Percentiles rank a stretch among this genome's conserved stretches.
Evolutionary conservation across 2,888 invertebrate genomes (phyloP).

Genomic region (Nephrotoma guestfalica): DNA sequence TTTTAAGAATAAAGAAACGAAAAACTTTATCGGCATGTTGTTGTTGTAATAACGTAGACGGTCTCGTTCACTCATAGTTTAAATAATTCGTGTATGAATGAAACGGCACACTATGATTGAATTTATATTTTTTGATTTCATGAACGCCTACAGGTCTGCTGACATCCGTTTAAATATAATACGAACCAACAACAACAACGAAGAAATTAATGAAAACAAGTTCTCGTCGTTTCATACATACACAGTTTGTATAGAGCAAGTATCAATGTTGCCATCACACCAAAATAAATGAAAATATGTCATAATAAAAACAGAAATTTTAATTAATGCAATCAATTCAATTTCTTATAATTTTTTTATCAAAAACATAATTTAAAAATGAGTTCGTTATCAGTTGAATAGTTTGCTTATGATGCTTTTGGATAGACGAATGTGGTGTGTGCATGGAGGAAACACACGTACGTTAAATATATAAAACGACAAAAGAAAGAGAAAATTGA

Average conservation of each 20-base stretch:
- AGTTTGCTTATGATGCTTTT: background rate
- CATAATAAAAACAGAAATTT: background rate
- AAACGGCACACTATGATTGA: background rate
- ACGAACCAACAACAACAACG: constrained; percentile 36
- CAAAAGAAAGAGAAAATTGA: constrained; percentile 25
- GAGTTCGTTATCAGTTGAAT: background rate
- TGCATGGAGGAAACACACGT: background rate
- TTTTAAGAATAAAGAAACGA: background rate
- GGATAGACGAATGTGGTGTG: background rate
- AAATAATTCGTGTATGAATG: background rate
- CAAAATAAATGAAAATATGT: background rate
- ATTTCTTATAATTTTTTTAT: background rate
- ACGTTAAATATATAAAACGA: background rate
- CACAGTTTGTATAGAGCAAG: background rate
- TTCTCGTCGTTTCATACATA: background rate
- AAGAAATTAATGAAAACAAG: constrained; percentile 1
- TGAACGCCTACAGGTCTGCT: constrained; percentile 23
- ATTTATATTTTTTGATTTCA: constrained; percentile 1
- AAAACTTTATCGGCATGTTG: background rate
- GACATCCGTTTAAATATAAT: constrained; percentile 46
- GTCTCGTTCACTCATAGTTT: background rate
- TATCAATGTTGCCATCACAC: background rate
- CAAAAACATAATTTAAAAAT: background rate
- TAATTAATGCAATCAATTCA: background rate
- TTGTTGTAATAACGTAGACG: background rate